These are phyloP conservation scores for Philopedon plagiatum DNA, from an alignment of 2,888 invertebrate species.

Conservation along the genomic window DNA sequence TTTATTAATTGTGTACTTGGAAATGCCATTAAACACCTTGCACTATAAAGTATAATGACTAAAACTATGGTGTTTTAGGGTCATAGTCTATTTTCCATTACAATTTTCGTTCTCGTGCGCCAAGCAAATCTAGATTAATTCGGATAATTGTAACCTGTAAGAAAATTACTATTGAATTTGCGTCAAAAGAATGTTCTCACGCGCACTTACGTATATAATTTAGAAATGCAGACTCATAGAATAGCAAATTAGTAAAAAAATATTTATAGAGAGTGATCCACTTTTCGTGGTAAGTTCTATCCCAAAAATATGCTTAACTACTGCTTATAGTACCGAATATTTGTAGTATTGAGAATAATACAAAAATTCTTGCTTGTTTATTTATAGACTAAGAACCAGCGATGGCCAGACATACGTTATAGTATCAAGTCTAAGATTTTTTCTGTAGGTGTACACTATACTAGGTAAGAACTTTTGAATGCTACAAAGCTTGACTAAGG, in stretches of 20 bases:
- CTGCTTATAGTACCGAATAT: too few relatives aligned
- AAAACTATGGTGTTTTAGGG: constrained; percentile 31
- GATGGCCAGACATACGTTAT: too few relatives aligned
- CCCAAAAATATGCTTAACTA: too few relatives aligned
- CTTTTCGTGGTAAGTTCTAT: neutral
- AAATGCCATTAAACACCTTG: constrained; percentile 10
- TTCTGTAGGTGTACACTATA: too few relatives aligned
- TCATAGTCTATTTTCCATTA: constrained; percentile 34
- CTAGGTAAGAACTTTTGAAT: too few relatives aligned
- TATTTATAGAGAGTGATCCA: neutral
- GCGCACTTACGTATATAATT: neutral
- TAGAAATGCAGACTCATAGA: too few relatives aligned
- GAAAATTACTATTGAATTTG: constrained; percentile 13
- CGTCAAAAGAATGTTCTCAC: constrained; percentile 10
- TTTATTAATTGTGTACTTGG: neutral
- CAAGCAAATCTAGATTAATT: constrained; percentile 26
- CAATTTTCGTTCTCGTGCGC: constrained; percentile 18
- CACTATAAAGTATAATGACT: constrained; percentile 24
- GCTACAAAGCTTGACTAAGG: too few relatives aligned
- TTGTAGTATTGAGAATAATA: too few relatives aligned
- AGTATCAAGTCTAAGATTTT: too few relatives aligned
- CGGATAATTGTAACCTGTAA: constrained; percentile 8
- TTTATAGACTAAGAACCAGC: too few relatives aligned
- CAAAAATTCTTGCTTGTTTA: too few relatives aligned
- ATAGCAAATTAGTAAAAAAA: neutral